A percentile compares a stretch with the other conserved stretches of the same genome.
Conservation (phyloP, 2,113 vertebrate genomes). For the Ammodramus savannarum region DNA sequence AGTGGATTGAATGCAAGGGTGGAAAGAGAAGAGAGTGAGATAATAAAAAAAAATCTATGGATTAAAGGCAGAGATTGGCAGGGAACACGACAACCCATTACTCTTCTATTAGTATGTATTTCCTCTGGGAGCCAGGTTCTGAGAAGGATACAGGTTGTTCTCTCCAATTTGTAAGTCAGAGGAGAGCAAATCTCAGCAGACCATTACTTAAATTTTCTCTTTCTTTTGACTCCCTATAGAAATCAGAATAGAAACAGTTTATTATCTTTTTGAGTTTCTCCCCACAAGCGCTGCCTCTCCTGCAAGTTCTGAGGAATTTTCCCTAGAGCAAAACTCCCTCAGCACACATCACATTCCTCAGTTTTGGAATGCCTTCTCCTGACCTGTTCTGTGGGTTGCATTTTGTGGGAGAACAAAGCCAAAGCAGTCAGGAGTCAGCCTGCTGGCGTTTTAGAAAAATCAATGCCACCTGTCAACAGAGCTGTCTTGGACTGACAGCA, state of each 20-base stretch:
- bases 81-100: background rate
- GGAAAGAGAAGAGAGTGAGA: background rate
- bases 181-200: background rate
- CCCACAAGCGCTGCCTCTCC: background rate
- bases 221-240: background rate
- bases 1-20: background rate
- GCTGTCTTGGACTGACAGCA: background rate
- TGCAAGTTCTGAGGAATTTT: background rate
- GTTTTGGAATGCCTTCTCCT: background rate
- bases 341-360: background rate
- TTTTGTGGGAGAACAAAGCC: background rate
- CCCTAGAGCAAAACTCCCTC: background rate
- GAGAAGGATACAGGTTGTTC: background rate
- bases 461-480: background rate
- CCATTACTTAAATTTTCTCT: background rate
- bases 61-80: constrained; percentile 11
- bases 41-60: constrained; percentile 8
- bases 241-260: background rate
- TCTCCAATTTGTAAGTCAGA: background rate
- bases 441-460: constrained; percentile 21
- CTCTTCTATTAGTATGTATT: background rate
- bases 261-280: background rate
- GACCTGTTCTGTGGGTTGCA: background rate
- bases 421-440: background rate
- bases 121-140: background rate